Evolutionary conservation across 2,113 vertebrate genomes (phyloP), one percentile per base, ranked within the genome.

Genomic region (Indicator indicator): DNA sequence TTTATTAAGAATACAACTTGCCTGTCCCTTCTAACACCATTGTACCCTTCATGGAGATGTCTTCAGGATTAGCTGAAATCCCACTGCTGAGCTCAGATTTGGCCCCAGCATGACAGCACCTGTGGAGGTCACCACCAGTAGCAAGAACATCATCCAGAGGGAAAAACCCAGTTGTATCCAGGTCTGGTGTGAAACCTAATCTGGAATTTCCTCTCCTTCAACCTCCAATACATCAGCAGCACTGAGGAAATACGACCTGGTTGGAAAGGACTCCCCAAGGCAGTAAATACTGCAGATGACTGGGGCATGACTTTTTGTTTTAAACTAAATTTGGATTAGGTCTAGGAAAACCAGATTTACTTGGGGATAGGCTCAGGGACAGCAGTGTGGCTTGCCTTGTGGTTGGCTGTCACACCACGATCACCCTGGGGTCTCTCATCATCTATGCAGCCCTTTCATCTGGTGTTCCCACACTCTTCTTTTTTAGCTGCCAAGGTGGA

Each of bases 361-460:
- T 8, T 46, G 12, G 32, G 32, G 30, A 19, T 12, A 9, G 64
- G 52, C 56, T 67, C 6, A 19, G 77, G 60, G 50, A 20, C 54
- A 72, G 63, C 55, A 83, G 14, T 0, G 0, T n/a, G 54, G 27
- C 54, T 42, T 42, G 71, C 11, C 46, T 12, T 3, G 0, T 9
- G 13, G 27, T 32, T 0, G 2, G 30, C 60, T 32, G 36, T 56
- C 55, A 16, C 9, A 1, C 28, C 74, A 30, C 0, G 0, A 5
- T 59, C 3, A 0, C 36, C 17, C 28, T 7, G 42, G 16, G 2
- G 2, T 4, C 32, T n/a, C 0, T 33, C 9, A 8, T 8, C 0
- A 1, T 19, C n/a, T 83, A 15, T 23, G 56, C 89, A 60, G 15
- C 26, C 42, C 67, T 27, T 79, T 59, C 48, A 5, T 4, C 72